phyloP scores from a whole-genome alignment of 2,888 invertebrate species.

The Ptychoptera albimana region DNA sequence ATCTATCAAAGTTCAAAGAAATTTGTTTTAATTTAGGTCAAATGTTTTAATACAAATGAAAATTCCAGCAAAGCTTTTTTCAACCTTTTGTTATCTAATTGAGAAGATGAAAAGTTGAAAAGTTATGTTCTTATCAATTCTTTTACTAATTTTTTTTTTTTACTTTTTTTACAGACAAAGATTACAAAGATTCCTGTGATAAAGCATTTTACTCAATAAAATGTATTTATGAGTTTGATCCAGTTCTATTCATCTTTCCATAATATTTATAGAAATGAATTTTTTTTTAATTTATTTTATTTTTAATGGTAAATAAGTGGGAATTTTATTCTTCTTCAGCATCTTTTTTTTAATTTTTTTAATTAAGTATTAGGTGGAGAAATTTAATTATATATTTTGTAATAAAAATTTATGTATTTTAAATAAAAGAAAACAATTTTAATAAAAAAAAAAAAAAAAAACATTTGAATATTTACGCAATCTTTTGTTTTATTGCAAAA shows the following conservation, averaged over 20 bases:
- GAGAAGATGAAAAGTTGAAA: background rate
- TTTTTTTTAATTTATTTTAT: background rate
- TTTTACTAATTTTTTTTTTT: background rate
- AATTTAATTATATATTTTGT: background rate
- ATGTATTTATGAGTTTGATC: constrained; percentile 21
- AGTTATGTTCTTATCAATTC: background rate
- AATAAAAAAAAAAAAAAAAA: background rate
- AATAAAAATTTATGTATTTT: background rate
- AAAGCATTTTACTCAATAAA: constrained; percentile 20
- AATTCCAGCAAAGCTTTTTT: background rate
- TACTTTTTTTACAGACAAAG: constrained; percentile 16
- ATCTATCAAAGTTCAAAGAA: no score
- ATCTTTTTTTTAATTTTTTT: no score
- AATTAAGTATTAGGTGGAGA: background rate
- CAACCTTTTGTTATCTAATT: background rate
- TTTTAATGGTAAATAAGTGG: background rate
- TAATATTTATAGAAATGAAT: constrained; percentile 10
- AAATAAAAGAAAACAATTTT: background rate
- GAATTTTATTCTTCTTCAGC: background rate
- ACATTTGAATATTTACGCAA: no score
- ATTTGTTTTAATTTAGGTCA: no score
- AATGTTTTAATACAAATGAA: no score
- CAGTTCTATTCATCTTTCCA: constrained; percentile 21
- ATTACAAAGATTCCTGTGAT: constrained; percentile 22
- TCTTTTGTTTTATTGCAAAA: background rate